Conservation (phyloP, 2,797 vertebrate genomes). For the Hoplostethus mediterraneus region DNA sequence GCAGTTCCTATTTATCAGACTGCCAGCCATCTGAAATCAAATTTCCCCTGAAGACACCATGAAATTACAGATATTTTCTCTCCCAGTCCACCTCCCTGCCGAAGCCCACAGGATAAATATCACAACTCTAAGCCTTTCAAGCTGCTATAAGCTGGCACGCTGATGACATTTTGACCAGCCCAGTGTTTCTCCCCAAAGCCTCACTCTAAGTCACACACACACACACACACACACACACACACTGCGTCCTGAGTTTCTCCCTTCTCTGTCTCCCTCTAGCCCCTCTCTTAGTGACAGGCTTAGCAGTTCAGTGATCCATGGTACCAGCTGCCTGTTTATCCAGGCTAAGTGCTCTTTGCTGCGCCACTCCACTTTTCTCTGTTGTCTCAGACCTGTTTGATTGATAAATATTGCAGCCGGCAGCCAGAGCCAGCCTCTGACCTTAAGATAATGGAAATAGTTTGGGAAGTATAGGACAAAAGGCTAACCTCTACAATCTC, state of each 20-base stretch:
- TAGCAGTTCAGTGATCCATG: constrained; percentile 84
- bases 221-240: neutral
- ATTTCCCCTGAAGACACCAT: constrained; percentile 89
- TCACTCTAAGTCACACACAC: constrained; percentile 59
- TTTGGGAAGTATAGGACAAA: constrained; percentile 73
- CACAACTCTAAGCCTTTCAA: constrained; percentile 87
- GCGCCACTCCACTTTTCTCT: constrained; percentile 76
- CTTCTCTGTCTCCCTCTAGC: constrained; percentile 69
- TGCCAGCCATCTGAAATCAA: constrained; percentile 88
- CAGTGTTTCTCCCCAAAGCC: constrained; percentile 80
- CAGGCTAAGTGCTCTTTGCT: constrained; percentile 83
- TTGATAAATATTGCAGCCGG: constrained; percentile 82
- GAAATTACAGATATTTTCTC: constrained; percentile 88
- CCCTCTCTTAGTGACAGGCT: constrained; percentile 77
- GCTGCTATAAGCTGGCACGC: constrained; percentile 83
- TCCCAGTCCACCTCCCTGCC: constrained; percentile 76
- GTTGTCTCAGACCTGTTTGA: constrained; percentile 80
- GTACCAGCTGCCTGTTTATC: constrained; percentile 79
- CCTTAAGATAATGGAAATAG: constrained; percentile 81
- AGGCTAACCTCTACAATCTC: constrained; percentile 57
- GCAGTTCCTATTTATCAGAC: constrained; percentile 88
- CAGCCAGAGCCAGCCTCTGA: constrained; percentile 70
- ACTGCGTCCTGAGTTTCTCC: constrained; percentile 66
- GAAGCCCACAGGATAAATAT: constrained; percentile 88
- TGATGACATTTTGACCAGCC: constrained; percentile 87